phyloP scores from a whole-genome alignment of 2,113 vertebrate species.

The Numida meleagris region DNA sequence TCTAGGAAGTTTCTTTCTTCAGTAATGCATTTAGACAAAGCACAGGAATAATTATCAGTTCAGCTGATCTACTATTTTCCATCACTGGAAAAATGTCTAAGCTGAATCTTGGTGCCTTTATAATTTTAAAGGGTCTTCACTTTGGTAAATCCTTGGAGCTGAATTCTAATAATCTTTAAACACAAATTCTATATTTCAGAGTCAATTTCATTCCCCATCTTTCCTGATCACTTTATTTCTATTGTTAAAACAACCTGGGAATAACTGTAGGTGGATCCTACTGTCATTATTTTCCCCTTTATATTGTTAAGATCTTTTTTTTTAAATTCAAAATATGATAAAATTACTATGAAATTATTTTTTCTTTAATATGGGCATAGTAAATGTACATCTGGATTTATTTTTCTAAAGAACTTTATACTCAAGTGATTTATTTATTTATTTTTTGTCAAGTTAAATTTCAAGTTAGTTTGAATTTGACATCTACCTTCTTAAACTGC shows the following conservation, averaged over 20 bases:
- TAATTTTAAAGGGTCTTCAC: neutral
- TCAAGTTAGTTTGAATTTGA: neutral
- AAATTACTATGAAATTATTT: neutral
- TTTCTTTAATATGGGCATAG: neutral
- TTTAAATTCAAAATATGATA: neutral
- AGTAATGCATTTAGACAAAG: neutral
- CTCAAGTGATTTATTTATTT: neutral
- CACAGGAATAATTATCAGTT: neutral
- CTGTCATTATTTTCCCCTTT: neutral
- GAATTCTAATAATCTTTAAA: neutral
- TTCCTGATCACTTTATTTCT: neutral
- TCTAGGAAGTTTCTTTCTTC: neutral
- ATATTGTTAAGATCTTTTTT: neutral
- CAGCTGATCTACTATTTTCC: neutral
- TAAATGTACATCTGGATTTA: neutral
- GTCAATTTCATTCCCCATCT: neutral
- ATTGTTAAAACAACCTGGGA: neutral
- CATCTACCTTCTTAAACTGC: neutral
- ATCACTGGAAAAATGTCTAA: neutral
- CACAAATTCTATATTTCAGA: neutral
- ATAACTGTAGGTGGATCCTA: neutral
- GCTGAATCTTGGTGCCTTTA: neutral
- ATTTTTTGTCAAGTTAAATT: neutral
- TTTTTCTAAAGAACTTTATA: neutral
- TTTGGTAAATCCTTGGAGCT: neutral